phyloP scores from a whole-genome alignment of 2,888 invertebrate species.

The Hypselothyrea guttata region DNA sequence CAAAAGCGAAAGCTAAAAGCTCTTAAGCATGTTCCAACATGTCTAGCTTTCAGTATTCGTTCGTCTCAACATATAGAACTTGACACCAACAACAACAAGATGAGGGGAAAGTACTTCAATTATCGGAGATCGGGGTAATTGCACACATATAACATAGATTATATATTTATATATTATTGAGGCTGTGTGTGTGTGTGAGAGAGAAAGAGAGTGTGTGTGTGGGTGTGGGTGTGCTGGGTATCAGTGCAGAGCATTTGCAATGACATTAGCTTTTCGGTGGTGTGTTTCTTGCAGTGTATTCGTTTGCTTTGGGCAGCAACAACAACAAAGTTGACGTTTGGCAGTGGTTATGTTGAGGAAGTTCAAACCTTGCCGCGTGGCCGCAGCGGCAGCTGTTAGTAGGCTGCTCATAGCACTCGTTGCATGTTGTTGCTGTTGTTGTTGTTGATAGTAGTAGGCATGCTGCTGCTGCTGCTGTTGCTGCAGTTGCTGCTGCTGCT shows the following conservation, averaged over 20 bases:
- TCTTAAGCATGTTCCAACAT: slow-evolving; percentile 60
- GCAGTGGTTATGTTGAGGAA: slow-evolving; percentile 39
- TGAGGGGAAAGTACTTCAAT: slow-evolving; percentile 25
- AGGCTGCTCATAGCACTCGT: slow-evolving; percentile 63
- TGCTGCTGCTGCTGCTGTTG: slow-evolving; percentile 46
- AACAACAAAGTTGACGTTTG: slow-evolving; percentile 46
- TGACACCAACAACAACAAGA: slow-evolving; percentile 50
- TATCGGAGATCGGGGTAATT: slow-evolving; percentile 12
- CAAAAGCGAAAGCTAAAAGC: slow-evolving; percentile 39
- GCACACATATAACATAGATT: slow-evolving; percentile 1
- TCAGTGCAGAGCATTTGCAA: slow-evolving; percentile 48
- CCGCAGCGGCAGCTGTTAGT: slow-evolving; percentile 81
- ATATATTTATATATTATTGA: slow-evolving; percentile 22
- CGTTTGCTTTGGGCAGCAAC: slow-evolving; percentile 41
- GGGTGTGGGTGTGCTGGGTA: slow-evolving; percentile 8
- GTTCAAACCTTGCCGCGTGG: slow-evolving; percentile 84
- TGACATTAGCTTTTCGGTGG: slow-evolving; percentile 7
- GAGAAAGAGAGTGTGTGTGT: slow-evolving; percentile 14
- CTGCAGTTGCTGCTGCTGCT: slow-evolving; percentile 53
- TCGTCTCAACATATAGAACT: slow-evolving; percentile 40
- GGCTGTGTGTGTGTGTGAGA: slow-evolving; percentile 8
- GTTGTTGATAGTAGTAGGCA: slow-evolving; percentile 38
- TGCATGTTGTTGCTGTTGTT: slow-evolving; percentile 39
- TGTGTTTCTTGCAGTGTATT: slow-evolving; percentile 39
- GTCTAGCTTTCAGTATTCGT: slow-evolving; percentile 79